Base-by-base conservation (phyloP, 2,888 invertebrate genomes). In the Scaptomyza flava region DNA sequence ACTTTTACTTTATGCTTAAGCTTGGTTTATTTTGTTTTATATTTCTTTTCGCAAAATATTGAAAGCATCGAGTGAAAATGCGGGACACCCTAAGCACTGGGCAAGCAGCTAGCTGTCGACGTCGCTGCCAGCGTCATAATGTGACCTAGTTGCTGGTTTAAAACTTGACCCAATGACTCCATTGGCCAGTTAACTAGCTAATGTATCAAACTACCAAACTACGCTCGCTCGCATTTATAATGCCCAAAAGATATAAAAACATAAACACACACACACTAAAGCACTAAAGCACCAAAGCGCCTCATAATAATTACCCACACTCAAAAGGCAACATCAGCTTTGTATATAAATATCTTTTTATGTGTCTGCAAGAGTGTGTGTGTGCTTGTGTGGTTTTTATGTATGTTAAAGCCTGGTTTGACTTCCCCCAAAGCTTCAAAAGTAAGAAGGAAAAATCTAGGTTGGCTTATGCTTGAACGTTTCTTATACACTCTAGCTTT, bases 151-250 rank as follows among this genome's bases (percentile, higher is more conserved):
- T 89, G 88, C 79, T 77, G 79, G 74, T 72, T 75, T 48, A 89
- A 89, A 89, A 89, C 89, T 89, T 89, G 89, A 89, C 89, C 89
- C 89, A 90, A 89, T 89, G 89, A 89, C 89, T 90, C 77, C 87
- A 89, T 86, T 89, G 89, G 81, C 76, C 81, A 50, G 54, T 69
- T 70, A 71, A 80, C 77, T 83, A 77, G n/a, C 36, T n/a, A 38
- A 38, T 60, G 60, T 66, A 66, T 42, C 65, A 66, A 76, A 58
- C 71, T 70, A 65, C 41, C 58, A 59, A 60, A 47, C 60, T 56
- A 31, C 38, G 14, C 14, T 14, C 61, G 56, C 62, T 71, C 62
- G 64, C 75, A 68, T 65, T 71, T 63, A 57, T 63, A 59, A 72
- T 67, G 68, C 61, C 70, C 53, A 71, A 71, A 47, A 62, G 36